These are phyloP conservation scores for Noctua janthe DNA, from an alignment of 2,888 invertebrate genomes.

Conservation along the genomic window DNA sequence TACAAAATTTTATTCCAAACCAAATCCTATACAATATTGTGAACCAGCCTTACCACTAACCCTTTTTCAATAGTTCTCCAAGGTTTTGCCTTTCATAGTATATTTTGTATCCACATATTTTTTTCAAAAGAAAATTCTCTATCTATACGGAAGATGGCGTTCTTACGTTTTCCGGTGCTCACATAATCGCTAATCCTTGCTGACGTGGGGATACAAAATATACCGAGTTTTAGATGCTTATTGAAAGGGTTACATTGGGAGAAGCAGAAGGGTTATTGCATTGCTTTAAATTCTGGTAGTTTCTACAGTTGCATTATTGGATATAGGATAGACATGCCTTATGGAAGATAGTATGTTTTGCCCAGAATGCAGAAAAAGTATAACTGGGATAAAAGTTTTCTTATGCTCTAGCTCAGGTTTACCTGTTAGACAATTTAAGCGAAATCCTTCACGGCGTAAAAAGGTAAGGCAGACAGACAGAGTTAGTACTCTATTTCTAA, in stretches of 20 bases:
- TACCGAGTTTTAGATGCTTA: conserved; percentile 26
- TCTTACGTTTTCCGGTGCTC: conserved; percentile 29
- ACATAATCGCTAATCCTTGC: conserved; percentile 46
- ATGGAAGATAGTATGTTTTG: too few species aligned
- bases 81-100: conserved; percentile 23
- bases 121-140: conserved; percentile 28
- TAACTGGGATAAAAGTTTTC: too few species aligned
- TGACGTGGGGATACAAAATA: conserved; percentile 41
- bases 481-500: background rate
- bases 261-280: background rate
- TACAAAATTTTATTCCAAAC: background rate
- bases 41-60: conserved; percentile 11
- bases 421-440: background rate
- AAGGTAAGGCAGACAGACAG: background rate
- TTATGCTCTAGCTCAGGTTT: too few species aligned
- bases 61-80: conserved; percentile 38
- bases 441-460: background rate
- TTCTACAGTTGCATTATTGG: background rate
- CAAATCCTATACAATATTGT: background rate
- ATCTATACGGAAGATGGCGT: conserved; percentile 37
- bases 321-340: background rate
- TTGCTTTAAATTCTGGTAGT: background rate
- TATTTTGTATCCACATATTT: conserved; percentile 30
- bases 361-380: too few species aligned
- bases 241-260: background rate